Evolutionary conservation across 2,888 invertebrate species (phyloP), one percentile per base, ranked within the genome.

Genomic region (Drosophila cyrtoloma): DNA sequence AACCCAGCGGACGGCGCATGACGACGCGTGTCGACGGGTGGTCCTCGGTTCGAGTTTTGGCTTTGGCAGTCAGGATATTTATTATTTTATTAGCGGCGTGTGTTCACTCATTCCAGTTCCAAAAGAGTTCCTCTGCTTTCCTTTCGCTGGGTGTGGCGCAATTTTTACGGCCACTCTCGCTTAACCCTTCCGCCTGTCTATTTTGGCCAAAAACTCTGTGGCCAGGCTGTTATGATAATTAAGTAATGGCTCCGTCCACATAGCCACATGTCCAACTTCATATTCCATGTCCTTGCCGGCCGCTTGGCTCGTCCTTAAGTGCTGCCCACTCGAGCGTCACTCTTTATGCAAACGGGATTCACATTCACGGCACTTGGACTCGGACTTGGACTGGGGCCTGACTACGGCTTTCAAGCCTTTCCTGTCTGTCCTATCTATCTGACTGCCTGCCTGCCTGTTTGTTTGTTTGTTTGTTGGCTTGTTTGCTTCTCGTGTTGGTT

Each of bases 31-130:
- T 71, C 71, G 66, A 62, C 79, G 79, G 75, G 79, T 37, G 50
- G 76, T 79, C 60, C 64, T 37, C 52, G 52, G 16, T 35, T 19
- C 30, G 22, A 39, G 35, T 30, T 65, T 28, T 26, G 68, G 68
- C 68, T 67, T 67, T 68, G 71, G 75, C 68, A 81, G 78, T 55
- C 82, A 75, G 90, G 81, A 90, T 91, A 90, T 88, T 88, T 88
- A 89, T 91, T 91, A 88, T 88, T 88, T 88, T 88, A 88, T 88
- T 88, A 88, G 91, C 87, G 86, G 81, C 90, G 83, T 90, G 86
- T 90, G 88, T 77, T 84, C 68, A 51, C 66, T 35, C 80, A 57
- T 39, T 51, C 47, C 58, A 19, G 3, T 58, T 16, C 0, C 56
- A 37, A n/a, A 56, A 56, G 28, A 14, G 57, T 26, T 37, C 26